Conservation (phyloP, 2,888 invertebrate genomes). For the Andrena trimmerana region DNA sequence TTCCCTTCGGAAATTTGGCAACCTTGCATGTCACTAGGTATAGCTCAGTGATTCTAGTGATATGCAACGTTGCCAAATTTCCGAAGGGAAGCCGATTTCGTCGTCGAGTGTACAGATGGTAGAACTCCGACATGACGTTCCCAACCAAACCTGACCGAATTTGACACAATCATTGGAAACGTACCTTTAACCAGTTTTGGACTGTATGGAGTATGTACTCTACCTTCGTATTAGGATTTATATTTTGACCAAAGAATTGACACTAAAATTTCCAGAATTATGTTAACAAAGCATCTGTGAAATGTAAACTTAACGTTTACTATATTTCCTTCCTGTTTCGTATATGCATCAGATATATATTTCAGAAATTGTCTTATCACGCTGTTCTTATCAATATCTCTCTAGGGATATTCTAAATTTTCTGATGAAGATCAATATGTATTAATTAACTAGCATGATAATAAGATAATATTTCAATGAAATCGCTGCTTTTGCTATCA, state of each 20-base stretch:
- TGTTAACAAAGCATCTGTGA: neutral
- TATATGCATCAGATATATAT: neutral
- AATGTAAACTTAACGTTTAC: constrained; percentile 3
- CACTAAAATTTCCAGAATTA: neutral
- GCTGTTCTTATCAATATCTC: neutral
- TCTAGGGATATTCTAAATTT: neutral
- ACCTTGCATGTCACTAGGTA: too few relatives aligned
- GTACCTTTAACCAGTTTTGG: neutral
- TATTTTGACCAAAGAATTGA: neutral
- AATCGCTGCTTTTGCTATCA: neutral
- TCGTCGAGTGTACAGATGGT: neutral
- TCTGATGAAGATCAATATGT: neutral
- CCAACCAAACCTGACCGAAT: constrained; percentile 1
- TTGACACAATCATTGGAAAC: neutral
- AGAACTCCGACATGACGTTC: neutral
- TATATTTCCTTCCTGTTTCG: neutral
- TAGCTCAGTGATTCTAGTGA: too few relatives aligned
- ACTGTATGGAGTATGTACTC: neutral
- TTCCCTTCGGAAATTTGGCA: too few relatives aligned
- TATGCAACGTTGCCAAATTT: too few relatives aligned
- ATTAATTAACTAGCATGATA: constrained; percentile 1
- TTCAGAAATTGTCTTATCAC: neutral
- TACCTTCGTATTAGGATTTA: neutral
- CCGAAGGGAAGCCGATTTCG: too few relatives aligned
- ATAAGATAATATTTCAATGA: constrained; percentile 9